Evolutionary conservation across 2,113 vertebrate species (phyloP), one percentile per base, ranked within the genome.

Genomic region (Chroicocephalus ridibundus): DNA sequence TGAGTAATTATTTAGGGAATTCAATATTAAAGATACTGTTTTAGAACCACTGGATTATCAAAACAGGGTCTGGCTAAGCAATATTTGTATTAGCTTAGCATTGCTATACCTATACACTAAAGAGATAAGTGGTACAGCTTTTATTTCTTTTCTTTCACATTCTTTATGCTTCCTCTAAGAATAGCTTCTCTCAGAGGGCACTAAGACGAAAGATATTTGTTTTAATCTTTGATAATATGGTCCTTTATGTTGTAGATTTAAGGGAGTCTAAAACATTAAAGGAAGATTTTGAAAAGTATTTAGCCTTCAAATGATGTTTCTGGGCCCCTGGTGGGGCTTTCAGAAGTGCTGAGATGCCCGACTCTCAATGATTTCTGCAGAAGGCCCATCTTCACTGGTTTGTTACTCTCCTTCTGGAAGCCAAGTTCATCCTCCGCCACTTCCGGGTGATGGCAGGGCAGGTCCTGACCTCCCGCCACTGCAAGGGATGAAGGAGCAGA

Each of bases 1-100:
- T 54, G 84, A 86, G 81, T 77, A 95, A 97, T 96, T 95, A 92
- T 88, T 95, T 78, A 77, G 82, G 62, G 82, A 79, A 86, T 97
- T 74, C 82, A 82, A 42, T 86, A 95, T 77, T 89, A 70, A 88
- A 86, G 36, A 68, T 86, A 91, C 10, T 96, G 49, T 1, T 95
- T 94, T 82, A 77, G 52, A 94, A 82, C 38, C 13, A 4, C 32
- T 71, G 51, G 82, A 96, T 93, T 92, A 90, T 72, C 86, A 79
- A 97, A 91, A 71, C 36, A 88, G 65, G 26, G 93, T 82, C 42
- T 88, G 83, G 64, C 8, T 79, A 86, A 85, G 83, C 36, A 96
- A 64, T 96, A 93, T 96, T 78, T 96, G 42, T 74, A 74, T 80
- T 96, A 95, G 38, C 22, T 79, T 92, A 79, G 20, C 72, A 82